Percentiles rank a stretch among this genome's conserved stretches.
These are phyloP conservation scores for Standfussiana lucernea DNA, from an alignment of 2,888 invertebrate species.

Conservation along the genomic window DNA sequence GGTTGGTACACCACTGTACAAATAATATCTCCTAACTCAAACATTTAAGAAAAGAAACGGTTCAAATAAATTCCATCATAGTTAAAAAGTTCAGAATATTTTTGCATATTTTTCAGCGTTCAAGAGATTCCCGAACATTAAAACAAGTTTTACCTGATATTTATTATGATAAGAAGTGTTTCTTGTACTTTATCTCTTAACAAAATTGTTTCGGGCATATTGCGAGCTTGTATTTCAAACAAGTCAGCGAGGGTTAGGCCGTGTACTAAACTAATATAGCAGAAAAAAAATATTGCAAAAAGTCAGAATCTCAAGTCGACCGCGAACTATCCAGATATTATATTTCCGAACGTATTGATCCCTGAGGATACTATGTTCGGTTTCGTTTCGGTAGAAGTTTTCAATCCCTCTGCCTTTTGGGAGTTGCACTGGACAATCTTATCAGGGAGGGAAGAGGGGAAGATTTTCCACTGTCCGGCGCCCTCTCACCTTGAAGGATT, in stretches of 20 bases:
- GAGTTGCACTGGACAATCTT: slow-evolving; percentile 91
- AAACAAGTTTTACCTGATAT: slow-evolving; percentile 45
- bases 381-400: slow-evolving; percentile 89
- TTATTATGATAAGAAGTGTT: slow-evolving; percentile 49
- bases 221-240: slow-evolving; percentile 58
- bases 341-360: slow-evolving; percentile 90
- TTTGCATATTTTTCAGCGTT: slow-evolving; percentile 60
- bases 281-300: slow-evolving; percentile 77
- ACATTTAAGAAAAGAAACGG: slow-evolving; percentile 44
- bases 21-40: slow-evolving; percentile 49
- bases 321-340: slow-evolving; percentile 87
- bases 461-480: slow-evolving; percentile 89
- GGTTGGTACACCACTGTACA: slow-evolving; percentile 51
- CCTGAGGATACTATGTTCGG: slow-evolving; percentile 87
- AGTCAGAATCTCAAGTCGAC: slow-evolving; percentile 79
- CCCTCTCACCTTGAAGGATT: slow-evolving; percentile 88
- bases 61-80: slow-evolving; percentile 55
- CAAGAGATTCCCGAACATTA: slow-evolving; percentile 53
- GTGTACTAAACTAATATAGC: slow-evolving; percentile 77
- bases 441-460: slow-evolving; percentile 85
- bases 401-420: slow-evolving; percentile 90
- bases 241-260: slow-evolving; percentile 63
- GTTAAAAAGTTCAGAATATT: slow-evolving; percentile 57
- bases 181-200: slow-evolving; percentile 45
- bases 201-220: slow-evolving; percentile 39